Evolutionary conservation across 2,888 invertebrate species (phyloP), one percentile per base, ranked within the genome.

Genomic region (Caenorhabditis sp.): DNA sequence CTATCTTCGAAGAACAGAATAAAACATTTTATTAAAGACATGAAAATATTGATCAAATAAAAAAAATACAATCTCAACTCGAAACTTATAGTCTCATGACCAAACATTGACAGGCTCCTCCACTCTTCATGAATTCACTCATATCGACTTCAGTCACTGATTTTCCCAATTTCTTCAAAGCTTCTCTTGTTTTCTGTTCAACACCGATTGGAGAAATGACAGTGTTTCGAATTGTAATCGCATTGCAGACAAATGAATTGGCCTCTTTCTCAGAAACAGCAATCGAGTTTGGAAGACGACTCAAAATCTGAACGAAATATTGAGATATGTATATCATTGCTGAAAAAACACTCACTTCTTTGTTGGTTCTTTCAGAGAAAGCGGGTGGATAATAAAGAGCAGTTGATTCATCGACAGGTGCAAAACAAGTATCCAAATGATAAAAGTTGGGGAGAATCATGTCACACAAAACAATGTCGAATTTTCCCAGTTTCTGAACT

Each of bases 81-180:
- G 26, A 24, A 90, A 75, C 61, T 89, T 58, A 87, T n/a, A 87
- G 71, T 71, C 87, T 83, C 23, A 87, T 61, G 17, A 87, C 83
- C 12, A 87, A 66, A 62, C 87, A 87, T 71, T 87, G 87, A 62
- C 86, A 86, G 12, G 87, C 87, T 31, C 87, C 87, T 26, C 87
- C 87, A 62, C 84, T 82, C 76, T 87, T 87, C 84, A 87, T 84
- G 69, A 87, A 87, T 65, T 87, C 87, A 66, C 83, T 83, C 68
- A 73, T 73, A 50, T 69, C 69, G 23, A 79, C 77, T 64, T 88
- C 84, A 5, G 71, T 71, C 19, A 85, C 83, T 5, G 62, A 58
- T 68, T 81, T 88, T 55, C 88, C 87, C 2, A 81, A 68, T 12
- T 61, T 49, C 50, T 65, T 43, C 43, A 87, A 73, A 21, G 73